Percentiles rank a stretch among this genome's conserved stretches.
phyloP scores from a whole-genome alignment of 2,797 vertebrate genomes.

The Bovichtus diacanthus region DNA sequence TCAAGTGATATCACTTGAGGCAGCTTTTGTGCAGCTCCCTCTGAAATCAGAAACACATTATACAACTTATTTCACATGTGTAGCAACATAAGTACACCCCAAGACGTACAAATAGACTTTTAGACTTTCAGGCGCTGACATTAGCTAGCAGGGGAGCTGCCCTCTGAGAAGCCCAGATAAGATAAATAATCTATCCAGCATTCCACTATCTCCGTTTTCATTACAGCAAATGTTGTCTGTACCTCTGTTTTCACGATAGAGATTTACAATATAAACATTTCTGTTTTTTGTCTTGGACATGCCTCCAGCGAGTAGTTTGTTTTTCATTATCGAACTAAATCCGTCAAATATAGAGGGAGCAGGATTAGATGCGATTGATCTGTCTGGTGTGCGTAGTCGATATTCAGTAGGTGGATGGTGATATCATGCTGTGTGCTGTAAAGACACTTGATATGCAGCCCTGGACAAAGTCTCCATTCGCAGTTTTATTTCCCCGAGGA shows the following conservation, averaged over 20 bases:
- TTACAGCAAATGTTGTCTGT: conserved; percentile 35
- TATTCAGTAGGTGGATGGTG: conserved; percentile 63
- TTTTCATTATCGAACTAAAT: conserved; percentile 63
- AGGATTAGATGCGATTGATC: conserved; percentile 65
- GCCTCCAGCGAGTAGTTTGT: conserved; percentile 41
- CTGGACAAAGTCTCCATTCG: conserved; percentile 61
- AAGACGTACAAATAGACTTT: neutral
- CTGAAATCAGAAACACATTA: neutral
- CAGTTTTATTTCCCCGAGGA: conserved; percentile 74
- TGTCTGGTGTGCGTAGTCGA: conserved; percentile 41
- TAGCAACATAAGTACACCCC: neutral
- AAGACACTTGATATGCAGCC: conserved; percentile 68
- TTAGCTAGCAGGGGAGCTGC: conserved; percentile 39
- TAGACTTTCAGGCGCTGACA: conserved; percentile 20
- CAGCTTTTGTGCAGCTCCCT: neutral
- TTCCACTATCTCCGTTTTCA: conserved; percentile 38
- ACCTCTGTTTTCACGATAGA: conserved; percentile 36
- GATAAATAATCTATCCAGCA: conserved; percentile 35
- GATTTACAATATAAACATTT: conserved; percentile 62
- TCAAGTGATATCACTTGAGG: conserved; percentile 1
- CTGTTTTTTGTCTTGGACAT: conserved; percentile 38
- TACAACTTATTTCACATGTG: neutral
- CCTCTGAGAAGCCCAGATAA: conserved; percentile 55
- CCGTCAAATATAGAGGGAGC: conserved; percentile 49
- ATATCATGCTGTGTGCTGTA: conserved; percentile 37